These are phyloP conservation scores for Xylocopa sonorina DNA, from an alignment of 1,140 invertebrate species.

Conservation along the genomic window DNA sequence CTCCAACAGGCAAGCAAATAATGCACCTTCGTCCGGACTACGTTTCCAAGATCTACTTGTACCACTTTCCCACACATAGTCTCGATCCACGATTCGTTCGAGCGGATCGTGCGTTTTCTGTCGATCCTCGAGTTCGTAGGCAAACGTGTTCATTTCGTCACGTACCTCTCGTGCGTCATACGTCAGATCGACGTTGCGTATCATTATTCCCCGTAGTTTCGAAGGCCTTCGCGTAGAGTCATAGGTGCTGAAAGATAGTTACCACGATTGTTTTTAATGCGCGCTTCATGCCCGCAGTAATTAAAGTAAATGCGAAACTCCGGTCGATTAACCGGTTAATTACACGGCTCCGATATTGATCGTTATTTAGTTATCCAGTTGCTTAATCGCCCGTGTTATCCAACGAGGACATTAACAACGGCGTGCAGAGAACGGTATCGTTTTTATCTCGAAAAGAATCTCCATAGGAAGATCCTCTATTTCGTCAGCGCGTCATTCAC, in stretches of 20 bases:
- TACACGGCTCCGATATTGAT: neutral
- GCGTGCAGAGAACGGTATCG: too few species aligned
- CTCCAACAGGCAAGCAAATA: slow-evolving; percentile 42
- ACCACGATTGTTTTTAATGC: neutral
- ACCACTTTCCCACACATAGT: slow-evolving; percentile 33
- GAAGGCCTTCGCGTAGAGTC: neutral
- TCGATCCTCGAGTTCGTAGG: slow-evolving; percentile 24
- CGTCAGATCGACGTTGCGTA: neutral
- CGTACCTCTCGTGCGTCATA: neutral
- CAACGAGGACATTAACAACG: neutral
- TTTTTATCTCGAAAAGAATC: neutral
- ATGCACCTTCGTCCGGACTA: slow-evolving; percentile 21
- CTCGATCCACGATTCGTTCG: slow-evolving; percentile 33
- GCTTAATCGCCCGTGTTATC: neutral
- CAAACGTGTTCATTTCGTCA: slow-evolving; percentile 1
- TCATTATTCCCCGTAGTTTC: neutral
- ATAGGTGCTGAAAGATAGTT: neutral
- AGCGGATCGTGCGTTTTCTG: slow-evolving; percentile 20
- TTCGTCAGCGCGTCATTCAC: neutral
- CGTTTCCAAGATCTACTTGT: slow-evolving; percentile 42
- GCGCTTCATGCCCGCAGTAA: neutral
- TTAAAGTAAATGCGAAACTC: neutral
- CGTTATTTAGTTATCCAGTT: neutral
- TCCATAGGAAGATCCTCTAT: too few species aligned
- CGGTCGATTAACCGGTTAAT: too few species aligned